Base-by-base conservation (phyloP, 1,140 invertebrate genomes). In the Drosophila kanapiae region DNA sequence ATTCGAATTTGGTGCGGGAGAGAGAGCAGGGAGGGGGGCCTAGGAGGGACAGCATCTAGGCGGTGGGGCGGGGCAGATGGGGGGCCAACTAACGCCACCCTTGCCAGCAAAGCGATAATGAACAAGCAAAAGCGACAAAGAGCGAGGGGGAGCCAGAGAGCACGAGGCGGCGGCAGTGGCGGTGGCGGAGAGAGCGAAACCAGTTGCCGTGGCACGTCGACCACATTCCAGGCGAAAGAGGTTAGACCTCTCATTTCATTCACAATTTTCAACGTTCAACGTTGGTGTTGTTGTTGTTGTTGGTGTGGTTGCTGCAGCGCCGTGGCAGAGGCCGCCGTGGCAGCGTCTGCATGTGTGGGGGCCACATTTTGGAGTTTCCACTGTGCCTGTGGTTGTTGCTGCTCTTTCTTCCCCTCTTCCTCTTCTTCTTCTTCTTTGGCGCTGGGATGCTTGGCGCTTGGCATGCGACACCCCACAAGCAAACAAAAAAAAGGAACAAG, bases 51-150 rank as follows among this genome's bases (percentile, higher is more conserved):
- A 57, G 78, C 38, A 48, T 43, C 57, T 43, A 42, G 61, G 54
- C 43, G 60, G 27, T 48, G 56, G 67, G 51, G 31, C 13, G 49
- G 38, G 18, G 58, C 53, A 63, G 49, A 40, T 49, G 58, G 75
- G 54, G 60, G 78, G 64, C 48, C 64, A 87, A 45, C 83, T 77
- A 82, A 87, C 84, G 76, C 83, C 83, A 83, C 80, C 70, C 79
- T 81, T 82, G 69, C 76, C 83, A 87, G 75, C 63, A 87, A 87
- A 87, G 80, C 84, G 83, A 83, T 87, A 86, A 86, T 86, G 84
- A 82, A 74, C 57, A 68, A 59, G 61, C 62, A 62, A 68, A 48
- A 61, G 64, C 67, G 53, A 38, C 51, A 60, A 35, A 62, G 62
- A 61, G 62, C 43, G 45, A 74, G 51, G 49, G 67, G 56, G 60